Evolutionary conservation across 2,113 vertebrate genomes (phyloP).

Genomic region (Equus quagga): DNA sequence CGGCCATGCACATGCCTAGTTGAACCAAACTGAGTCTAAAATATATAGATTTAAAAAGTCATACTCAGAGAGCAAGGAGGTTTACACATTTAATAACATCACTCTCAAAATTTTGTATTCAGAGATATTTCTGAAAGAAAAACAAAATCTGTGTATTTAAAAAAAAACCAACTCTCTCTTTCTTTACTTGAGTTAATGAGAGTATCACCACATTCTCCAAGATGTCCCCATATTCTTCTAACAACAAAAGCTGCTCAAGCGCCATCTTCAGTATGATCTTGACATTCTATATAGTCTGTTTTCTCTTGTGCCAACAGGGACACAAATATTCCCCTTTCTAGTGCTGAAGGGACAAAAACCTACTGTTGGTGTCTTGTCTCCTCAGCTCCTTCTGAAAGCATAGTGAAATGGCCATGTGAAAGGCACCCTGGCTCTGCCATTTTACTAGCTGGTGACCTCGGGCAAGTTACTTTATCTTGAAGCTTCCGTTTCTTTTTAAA

Average conservation of each 20-base stretch:
- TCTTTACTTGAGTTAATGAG: neutral
- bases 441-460: neutral
- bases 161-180: neutral
- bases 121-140: neutral
- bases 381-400: neutral
- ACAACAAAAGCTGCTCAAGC: neutral
- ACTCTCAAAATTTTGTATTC: neutral
- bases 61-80: neutral
- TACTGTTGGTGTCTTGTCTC: neutral
- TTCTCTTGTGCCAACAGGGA: neutral
- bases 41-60: neutral
- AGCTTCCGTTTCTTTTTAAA: neutral
- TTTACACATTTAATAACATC: neutral
- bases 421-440: neutral
- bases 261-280: neutral
- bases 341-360: neutral
- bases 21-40: neutral
- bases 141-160: neutral
- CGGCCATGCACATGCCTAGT: too few relatives aligned
- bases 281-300: neutral
- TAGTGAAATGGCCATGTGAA: neutral
- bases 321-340: neutral
- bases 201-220: neutral
- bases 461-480: neutral
- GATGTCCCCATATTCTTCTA: neutral